phyloP scores from a whole-genome alignment of 2,888 invertebrate genomes.

The Amphipoea lucens region DNA sequence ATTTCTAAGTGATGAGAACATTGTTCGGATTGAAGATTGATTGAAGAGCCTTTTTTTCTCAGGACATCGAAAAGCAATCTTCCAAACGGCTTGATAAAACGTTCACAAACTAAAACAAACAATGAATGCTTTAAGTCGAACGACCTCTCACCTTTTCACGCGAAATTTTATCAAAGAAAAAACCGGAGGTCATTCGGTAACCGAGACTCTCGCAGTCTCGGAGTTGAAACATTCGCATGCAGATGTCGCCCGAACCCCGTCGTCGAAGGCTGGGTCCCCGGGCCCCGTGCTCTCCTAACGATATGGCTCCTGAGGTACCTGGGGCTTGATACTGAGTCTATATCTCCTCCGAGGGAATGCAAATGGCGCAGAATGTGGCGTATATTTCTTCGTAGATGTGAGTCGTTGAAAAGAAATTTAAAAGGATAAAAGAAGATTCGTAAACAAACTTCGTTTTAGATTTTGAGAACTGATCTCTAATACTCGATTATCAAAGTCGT shows the following conservation, averaged over 20 bases:
- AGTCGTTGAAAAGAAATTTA: conserved; percentile 58
- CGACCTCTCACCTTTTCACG: conserved; percentile 46
- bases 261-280: conserved; percentile 47
- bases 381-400: conserved; percentile 49
- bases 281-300: conserved; percentile 54
- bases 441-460: conserved; percentile 24
- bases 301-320: conserved; percentile 56
- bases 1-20: conserved; percentile 10
- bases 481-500: neutral
- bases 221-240: conserved; percentile 67
- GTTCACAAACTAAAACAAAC: conserved; percentile 57
- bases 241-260: conserved; percentile 56
- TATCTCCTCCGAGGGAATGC: conserved; percentile 55
- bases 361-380: conserved; percentile 55
- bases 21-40: neutral
- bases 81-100: conserved; percentile 43
- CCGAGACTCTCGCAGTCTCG: conserved; percentile 27
- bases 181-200: conserved; percentile 47
- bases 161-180: conserved; percentile 59
- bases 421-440: conserved; percentile 43
- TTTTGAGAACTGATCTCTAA: conserved; percentile 2
- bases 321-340: conserved; percentile 55
- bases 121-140: conserved; percentile 49
- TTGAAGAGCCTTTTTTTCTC: neutral
- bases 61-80: conserved; percentile 24